A percentile compares a stretch with the other conserved stretches of the same genome.
Evolutionary conservation across 2,888 invertebrate species (phyloP).

Genomic region (Melinaea marsaeus): DNA sequence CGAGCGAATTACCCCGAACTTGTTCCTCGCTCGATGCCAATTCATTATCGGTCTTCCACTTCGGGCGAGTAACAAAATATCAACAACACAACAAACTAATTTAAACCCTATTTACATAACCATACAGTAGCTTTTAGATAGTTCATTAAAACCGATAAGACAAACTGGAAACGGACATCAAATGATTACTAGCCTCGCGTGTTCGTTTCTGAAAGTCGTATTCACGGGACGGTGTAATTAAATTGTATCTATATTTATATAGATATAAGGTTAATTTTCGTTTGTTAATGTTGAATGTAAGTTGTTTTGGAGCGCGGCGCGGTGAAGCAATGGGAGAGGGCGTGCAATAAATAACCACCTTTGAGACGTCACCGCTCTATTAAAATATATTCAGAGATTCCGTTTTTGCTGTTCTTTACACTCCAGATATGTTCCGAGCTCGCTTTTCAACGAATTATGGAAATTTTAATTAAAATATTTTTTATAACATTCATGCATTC

Average conservation of each 20-base stretch:
- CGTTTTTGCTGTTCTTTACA: slow-evolving; percentile 56
- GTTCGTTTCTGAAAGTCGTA: slow-evolving; percentile 62
- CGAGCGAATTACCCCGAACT: slow-evolving; percentile 62
- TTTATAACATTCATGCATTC: not conserved
- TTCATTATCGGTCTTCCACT: slow-evolving; percentile 70
- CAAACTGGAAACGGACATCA: slow-evolving; percentile 66
- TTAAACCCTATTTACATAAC: slow-evolving; percentile 22
- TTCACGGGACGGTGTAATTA: slow-evolving; percentile 42
- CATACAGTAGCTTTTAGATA: slow-evolving; percentile 43
- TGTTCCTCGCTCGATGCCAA: slow-evolving; percentile 66
- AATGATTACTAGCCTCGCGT: slow-evolving; percentile 73
- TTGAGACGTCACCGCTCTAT: slow-evolving; percentile 74
- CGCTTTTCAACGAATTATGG: slow-evolving; percentile 35
- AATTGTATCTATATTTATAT: slow-evolving; percentile 49
- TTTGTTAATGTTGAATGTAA: slow-evolving; percentile 41
- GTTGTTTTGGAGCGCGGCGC: slow-evolving; percentile 61
- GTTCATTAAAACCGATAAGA: slow-evolving; percentile 49
- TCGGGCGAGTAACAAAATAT: slow-evolving; percentile 50
- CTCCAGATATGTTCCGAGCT: slow-evolving; percentile 50
- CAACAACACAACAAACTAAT: slow-evolving; percentile 33
- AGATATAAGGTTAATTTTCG: slow-evolving; percentile 52
- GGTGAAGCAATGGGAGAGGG: slow-evolving; percentile 76
- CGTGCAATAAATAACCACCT: slow-evolving; percentile 78
- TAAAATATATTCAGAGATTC: slow-evolving; percentile 75
- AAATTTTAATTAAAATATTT: slow-evolving; percentile 24